A percentile compares a stretch with the other conserved stretches of the same genome.
These are phyloP conservation scores for Lomographa bimaculata DNA, from an alignment of 2,888 invertebrate genomes.

Conservation along the genomic window DNA sequence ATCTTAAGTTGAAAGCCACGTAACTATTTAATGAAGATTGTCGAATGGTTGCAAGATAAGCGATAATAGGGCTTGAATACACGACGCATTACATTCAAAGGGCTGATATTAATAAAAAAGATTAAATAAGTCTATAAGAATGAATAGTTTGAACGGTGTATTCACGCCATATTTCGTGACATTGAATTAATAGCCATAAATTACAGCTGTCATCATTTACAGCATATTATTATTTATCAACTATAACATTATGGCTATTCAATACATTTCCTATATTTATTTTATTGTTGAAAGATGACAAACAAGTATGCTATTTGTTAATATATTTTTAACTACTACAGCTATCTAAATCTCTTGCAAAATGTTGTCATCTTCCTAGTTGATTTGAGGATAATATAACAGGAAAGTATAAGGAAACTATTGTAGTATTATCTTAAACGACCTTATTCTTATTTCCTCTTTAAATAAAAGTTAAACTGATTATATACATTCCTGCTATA, in stretches of 20 bases:
- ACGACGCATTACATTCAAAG: constrained; percentile 26
- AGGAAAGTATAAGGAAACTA: constrained; percentile 20
- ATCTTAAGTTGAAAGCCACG: no score
- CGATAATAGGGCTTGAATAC: constrained; percentile 38
- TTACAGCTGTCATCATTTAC: constrained; percentile 10
- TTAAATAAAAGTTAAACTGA: not conserved
- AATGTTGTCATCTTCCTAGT: constrained; percentile 24
- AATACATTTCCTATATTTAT: constrained; percentile 19
- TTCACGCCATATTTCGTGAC: constrained; percentile 14
- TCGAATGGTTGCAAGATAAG: constrained; percentile 47
- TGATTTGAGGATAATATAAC: constrained; percentile 17
- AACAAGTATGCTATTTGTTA: not conserved
- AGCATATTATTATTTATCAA: constrained; percentile 4
- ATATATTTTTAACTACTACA: not conserved
- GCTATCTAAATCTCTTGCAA: constrained; percentile 1
- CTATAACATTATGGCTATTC: constrained; percentile 14
- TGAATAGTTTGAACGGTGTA: constrained; percentile 16
- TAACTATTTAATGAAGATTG: constrained; percentile 16
- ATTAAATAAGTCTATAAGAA: constrained; percentile 16
- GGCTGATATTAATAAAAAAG: constrained; percentile 1
- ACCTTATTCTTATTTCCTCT: constrained; percentile 7
- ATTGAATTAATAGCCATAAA: constrained; percentile 19
- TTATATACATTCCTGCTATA: constrained; percentile 11
- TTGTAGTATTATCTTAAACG: constrained; percentile 2
- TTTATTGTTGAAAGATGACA: constrained; percentile 11